Base-by-base conservation (phyloP, 92 coral and sea anemone genomes). In the Parazoanthus darwini region DNA sequence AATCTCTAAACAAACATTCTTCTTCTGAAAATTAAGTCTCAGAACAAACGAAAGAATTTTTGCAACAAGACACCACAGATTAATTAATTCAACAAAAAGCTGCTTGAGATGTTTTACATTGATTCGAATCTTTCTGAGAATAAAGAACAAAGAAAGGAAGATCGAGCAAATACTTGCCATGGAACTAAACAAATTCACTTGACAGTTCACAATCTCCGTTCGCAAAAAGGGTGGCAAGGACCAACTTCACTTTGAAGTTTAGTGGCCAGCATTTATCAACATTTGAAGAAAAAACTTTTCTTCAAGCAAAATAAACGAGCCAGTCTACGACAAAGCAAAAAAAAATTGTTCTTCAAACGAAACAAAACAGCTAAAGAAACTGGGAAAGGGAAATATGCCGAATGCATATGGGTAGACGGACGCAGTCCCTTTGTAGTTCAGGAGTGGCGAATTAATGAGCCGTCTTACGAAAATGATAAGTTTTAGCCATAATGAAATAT, bases 231-330 rank as follows among this genome's bases (percentile, higher is more conserved):
- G 26, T 70, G 37, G 75, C 75, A 84, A 63, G 89, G 85, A 81
- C 37, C 75, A 70, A 70, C 37, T 70, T 1, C 37, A 23, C 37
- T 70, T 70, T 38, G 37, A 70, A 78, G 58, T 67, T 67, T 80
- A 29, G 54, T 90, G 89, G 88, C 85, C 42, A 82, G 83, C 79
- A 82, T 89, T 56, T 82, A 74, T 56, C 83, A 88, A 74, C 85
- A 84, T 50, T 38, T 89, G 71, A 89, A 73, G 39, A 89, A 78
- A 89, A 8, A 70, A 25, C 75, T 70, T 5, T 70, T 13, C 29
- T 70, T 23, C 37, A 23, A 70, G 75, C 37, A 9, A 25, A 25
- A 8, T 70, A 29, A 70, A 68, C 68, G 36, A 88, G 79, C 33
- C 54, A 86, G 90, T 67, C 66, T 80, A 58, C 78, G 80, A 38